phyloP scores from a whole-genome alignment of 2,888 invertebrate species.

The Meta bourneti region DNA sequence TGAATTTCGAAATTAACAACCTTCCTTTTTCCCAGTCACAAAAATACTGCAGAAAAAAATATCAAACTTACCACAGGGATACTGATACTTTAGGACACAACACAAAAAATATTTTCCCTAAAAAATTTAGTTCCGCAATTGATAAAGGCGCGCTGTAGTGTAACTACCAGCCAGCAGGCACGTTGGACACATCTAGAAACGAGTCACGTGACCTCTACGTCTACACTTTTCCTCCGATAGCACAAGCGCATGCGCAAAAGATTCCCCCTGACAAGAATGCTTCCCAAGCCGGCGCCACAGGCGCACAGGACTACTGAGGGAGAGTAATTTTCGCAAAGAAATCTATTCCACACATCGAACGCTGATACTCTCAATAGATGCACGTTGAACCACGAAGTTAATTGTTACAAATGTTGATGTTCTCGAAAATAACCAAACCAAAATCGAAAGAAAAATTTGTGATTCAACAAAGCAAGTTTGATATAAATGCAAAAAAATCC shows the following conservation, averaged over 20 bases:
- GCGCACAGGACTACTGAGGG: too few relatives aligned
- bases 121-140: not conserved
- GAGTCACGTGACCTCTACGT: constrained; percentile 33
- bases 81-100: not conserved
- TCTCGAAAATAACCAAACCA: too few relatives aligned
- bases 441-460: too few relatives aligned
- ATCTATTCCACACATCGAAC: constrained; percentile 13
- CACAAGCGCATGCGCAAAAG: constrained; percentile 26
- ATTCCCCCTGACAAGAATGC: not conserved
- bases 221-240: constrained; percentile 10
- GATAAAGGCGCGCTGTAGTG: not conserved
- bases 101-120: not conserved
- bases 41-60: not conserved
- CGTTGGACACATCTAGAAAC: not conserved
- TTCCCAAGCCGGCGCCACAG: not conserved
- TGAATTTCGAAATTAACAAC: not conserved
- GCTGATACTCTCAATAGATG: not conserved
- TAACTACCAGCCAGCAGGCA: not conserved
- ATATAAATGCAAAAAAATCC: too few relatives aligned
- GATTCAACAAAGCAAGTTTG: too few relatives aligned
- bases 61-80: constrained; percentile 3
- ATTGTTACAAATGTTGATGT: too few relatives aligned
- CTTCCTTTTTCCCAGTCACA: not conserved
- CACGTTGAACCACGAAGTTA: too few relatives aligned
- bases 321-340: not conserved